A percentile compares a stretch with the other conserved stretches of the same genome.
Conservation (phyloP, 2,888 invertebrate species). For the Zelleria hepariella region DNA sequence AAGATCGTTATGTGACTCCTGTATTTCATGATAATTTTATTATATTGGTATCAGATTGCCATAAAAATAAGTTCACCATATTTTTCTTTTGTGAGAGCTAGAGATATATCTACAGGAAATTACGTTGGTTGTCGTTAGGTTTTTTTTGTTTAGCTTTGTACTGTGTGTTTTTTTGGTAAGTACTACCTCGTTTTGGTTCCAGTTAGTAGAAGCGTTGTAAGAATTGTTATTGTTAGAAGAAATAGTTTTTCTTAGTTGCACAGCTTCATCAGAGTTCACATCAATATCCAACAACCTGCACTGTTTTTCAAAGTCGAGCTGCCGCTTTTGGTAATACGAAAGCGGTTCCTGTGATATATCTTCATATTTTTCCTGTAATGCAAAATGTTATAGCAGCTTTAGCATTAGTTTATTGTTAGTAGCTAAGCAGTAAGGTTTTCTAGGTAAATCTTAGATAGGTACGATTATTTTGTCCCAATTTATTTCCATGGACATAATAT, state of each 20-base stretch:
- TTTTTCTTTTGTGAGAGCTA: no score
- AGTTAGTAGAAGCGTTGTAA: conserved; percentile 38
- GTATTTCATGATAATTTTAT: no score
- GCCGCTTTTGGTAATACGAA: conserved; percentile 61
- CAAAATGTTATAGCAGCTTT: conserved; percentile 31
- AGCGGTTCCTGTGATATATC: conserved; percentile 53
- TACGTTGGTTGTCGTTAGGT: neutral
- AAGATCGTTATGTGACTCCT: no score
- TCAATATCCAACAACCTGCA: conserved; percentile 61
- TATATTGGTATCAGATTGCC: no score
- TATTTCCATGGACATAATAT: neutral
- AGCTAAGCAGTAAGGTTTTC: neutral
- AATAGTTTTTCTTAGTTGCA: conserved; percentile 35
- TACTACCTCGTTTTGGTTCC: conserved; percentile 18
- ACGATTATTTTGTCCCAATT: conserved; percentile 1
- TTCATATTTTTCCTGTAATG: conserved; percentile 45
- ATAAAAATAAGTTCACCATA: no score
- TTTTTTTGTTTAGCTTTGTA: neutral
- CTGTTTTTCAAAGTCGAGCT: conserved; percentile 60
- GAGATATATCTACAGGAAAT: no score
- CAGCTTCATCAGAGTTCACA: conserved; percentile 51
- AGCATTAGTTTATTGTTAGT: neutral
- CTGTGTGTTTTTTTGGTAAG: neutral
- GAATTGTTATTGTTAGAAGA: conserved; percentile 20
- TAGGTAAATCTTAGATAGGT: neutral